A percentile compares a stretch with the other conserved stretches of the same genome.
phyloP scores from a whole-genome alignment of 2,113 vertebrate genomes.

The Lepisosteus oculatus region DNA sequence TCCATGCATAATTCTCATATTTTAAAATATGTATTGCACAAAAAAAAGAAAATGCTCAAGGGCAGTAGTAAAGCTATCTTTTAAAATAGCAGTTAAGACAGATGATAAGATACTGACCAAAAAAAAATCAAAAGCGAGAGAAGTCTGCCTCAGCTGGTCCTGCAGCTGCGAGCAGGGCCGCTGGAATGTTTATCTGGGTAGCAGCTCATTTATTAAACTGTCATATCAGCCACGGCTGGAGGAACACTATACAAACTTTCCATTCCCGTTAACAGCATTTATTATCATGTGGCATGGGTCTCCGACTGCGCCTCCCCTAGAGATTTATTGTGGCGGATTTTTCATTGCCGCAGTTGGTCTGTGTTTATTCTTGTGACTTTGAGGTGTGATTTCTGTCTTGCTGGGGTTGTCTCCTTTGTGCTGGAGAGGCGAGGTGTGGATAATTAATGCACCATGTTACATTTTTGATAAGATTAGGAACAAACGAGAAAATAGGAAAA shows the following conservation, averaged over 20 bases:
- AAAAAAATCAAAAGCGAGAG: not conserved
- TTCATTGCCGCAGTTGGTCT: not conserved
- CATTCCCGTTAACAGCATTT: constrained; percentile 6
- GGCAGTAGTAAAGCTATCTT: too few species aligned
- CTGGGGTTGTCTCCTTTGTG: not conserved
- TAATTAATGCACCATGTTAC: constrained; percentile 8
- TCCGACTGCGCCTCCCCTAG: not conserved
- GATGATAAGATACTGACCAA: not conserved
- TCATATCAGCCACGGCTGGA: constrained; percentile 6
- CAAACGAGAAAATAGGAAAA: not conserved
- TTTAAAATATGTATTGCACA: too few species aligned
- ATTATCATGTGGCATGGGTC: constrained; percentile 1
- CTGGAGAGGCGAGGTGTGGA: not conserved
- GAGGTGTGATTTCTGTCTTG: not conserved
- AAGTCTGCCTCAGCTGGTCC: not conserved
- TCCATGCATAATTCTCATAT: too few species aligned
- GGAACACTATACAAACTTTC: constrained; percentile 1
- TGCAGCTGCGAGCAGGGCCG: not conserved
- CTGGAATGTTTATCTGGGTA: not conserved
- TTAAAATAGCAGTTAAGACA: too few species aligned
- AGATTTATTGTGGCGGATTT: constrained; percentile 3
- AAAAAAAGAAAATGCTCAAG: too few species aligned
- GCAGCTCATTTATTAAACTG: constrained; percentile 11
- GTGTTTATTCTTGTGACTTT: not conserved
- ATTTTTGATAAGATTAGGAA: constrained; percentile 2